Evolutionary conservation across 2,888 invertebrate genomes (phyloP), one percentile per base, ranked within the genome.

Genomic region (Orchesella flavescens): DNA sequence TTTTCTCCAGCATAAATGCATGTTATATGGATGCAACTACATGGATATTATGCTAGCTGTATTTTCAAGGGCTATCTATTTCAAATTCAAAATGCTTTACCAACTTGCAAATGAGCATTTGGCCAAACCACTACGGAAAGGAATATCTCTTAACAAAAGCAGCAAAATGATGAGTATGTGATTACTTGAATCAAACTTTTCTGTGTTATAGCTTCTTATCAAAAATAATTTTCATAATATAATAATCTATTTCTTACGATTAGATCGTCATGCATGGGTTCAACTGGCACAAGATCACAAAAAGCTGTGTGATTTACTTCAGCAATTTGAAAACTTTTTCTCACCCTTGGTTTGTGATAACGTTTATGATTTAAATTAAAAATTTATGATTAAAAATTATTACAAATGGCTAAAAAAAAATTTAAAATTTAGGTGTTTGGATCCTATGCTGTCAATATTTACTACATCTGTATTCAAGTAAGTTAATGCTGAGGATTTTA

Each of bases 391-490:
- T n/a, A n/a, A n/a, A n/a, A n/a, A n/a, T n/a, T n/a, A n/a, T n/a
- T n/a, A n/a, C n/a, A n/a, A n/a, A n/a, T n/a, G n/a, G n/a, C n/a
- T n/a, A n/a, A n/a, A n/a, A n/a, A n/a, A n/a, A n/a, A n/a, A n/a
- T n/a, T n/a, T n/a, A n/a, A n/a, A n/a, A n/a, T n/a, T n/a, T n/a
- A n/a, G n/a, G n/a, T n/a, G n/a, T 86, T 86, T 57, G 74, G 75
- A 1, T 84, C 86, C 2, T 86, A 84, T 23, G 66, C 74, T 0
- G 74, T 84, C 17, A 86, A 84, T 61, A 86, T 84, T 55, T 86
- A 72, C 73, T 86, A 79, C 65, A 73, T 83, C 21, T 86, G 86
- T 59, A 61, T 84, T 10, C 86, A 86, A 83, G 86, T 84, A 76
- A 19, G 7, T 34, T 34, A 34, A 34, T 2, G 3, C 3, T 4